A percentile compares a stretch with the other conserved stretches of the same genome.
phyloP scores from a whole-genome alignment of 2,113 vertebrate genomes.

The Coracopsis vasa region DNA sequence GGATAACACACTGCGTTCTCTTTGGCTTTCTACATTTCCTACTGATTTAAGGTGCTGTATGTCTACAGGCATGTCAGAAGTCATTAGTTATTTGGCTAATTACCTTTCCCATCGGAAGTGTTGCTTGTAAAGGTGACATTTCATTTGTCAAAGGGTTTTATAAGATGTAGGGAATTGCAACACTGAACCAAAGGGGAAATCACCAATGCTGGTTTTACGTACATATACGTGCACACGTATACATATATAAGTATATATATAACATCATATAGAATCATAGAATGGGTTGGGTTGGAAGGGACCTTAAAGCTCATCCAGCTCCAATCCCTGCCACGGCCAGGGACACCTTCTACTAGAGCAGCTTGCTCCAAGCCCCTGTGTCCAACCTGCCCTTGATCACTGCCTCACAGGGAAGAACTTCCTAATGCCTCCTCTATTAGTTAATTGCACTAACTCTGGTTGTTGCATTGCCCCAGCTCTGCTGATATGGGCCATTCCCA shows the following conservation, averaged over 20 bases:
- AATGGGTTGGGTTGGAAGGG: not conserved
- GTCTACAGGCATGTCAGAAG: not conserved
- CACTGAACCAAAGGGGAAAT: not conserved
- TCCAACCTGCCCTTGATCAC: not conserved
- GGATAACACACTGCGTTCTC: not conserved
- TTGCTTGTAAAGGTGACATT: not conserved
- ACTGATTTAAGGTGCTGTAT: not conserved
- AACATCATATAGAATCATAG: not conserved
- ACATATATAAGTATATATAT: not conserved
- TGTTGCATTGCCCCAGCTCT: accelerated
- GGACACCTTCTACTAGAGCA: not conserved
- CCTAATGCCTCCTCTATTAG: not conserved
- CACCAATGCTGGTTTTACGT: not conserved
- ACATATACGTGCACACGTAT: accelerated
- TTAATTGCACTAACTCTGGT: not conserved
- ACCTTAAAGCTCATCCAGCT: not conserved
- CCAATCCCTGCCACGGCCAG: not conserved
- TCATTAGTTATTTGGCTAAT: not conserved
- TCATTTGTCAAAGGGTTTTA: not conserved
- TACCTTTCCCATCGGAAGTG: not conserved
- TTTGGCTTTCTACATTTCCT: not conserved
- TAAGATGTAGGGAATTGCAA: not conserved
- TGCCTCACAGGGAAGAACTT: not conserved
- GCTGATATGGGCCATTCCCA: accelerated
- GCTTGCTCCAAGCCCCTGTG: not conserved